Base-by-base conservation (phyloP, 2,113 vertebrate species). In the Noctilio leporinus region DNA sequence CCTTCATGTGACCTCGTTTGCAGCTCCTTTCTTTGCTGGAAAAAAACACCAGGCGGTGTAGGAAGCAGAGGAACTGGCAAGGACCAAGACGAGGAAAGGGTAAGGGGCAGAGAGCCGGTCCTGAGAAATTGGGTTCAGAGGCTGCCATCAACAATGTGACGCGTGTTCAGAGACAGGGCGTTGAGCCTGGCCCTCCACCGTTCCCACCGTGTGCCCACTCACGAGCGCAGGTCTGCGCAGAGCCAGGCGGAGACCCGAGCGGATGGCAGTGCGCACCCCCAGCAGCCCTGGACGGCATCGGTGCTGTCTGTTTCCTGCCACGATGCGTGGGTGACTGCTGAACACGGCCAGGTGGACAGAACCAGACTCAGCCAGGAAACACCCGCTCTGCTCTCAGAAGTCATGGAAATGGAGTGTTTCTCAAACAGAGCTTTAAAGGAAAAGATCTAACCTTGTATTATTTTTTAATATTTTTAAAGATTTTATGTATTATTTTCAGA, bases 321-420 rank as follows among this genome's bases (percentile, higher is more conserved):
- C 0, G 19, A 0, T 0, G 43, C 8, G 45, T 47, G 62, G 57
- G 75, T 14, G 40, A 70, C 47, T 10, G 0, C 6, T 12, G 10
- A n/a, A 10, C 0, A 0, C 53, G 0, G 5, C 30, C 16, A 10
- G 30, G 70, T 33, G 2, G 35, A 24, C 1, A 14, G n/a, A 3
- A 16, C 59, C 55, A 22, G 43, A 47, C 22, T 55, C 0, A 1
- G 5, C 26, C 10, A 59, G 49, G 91, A 92, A 69, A 45, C 12
- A 30, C 43, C n/a, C 7, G 2, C 53, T 73, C 75, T 53, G 33
- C 40, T 84, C 57, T 57, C 40, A 89, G 53, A 65, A 77, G 16
- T 64, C 1, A 2, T 55, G 24, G 49, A 93, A 76, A 40, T 28
- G 24, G 6, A 38, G 72, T 49, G 59, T 72, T 73, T n/a, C 43